A percentile compares a stretch with the other conserved stretches of the same genome.
These are phyloP conservation scores for Drosophila serrata DNA, from an alignment of 1,140 invertebrate genomes.

Conservation along the genomic window DNA sequence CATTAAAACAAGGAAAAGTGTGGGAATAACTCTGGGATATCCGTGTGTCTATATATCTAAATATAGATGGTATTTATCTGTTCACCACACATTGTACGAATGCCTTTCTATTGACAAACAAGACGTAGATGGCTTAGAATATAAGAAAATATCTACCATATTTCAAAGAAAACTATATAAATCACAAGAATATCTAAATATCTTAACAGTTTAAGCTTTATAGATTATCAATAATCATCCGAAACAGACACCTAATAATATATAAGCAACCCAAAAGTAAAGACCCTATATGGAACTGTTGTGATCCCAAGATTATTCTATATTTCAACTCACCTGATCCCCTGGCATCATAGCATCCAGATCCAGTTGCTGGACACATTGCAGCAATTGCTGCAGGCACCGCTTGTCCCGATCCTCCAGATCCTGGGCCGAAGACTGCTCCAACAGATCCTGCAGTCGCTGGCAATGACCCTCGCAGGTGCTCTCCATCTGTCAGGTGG, in stretches of 20 bases:
- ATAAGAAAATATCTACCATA: not conserved
- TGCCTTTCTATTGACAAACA: constrained; percentile 23
- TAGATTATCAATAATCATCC: not conserved
- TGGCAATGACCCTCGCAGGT: constrained; percentile 76
- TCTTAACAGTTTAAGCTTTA: not conserved
- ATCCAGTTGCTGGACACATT: constrained; percentile 87
- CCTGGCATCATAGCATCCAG: constrained; percentile 77
- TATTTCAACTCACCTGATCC: not conserved
- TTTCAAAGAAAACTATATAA: constrained; percentile 10
- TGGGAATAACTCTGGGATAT: constrained; percentile 15
- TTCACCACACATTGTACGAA: constrained; percentile 1
- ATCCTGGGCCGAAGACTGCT: constrained; percentile 43
- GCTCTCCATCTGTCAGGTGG: constrained; percentile 60
- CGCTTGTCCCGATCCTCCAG: constrained; percentile 86
- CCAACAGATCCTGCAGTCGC: constrained; percentile 63
- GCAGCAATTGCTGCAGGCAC: constrained; percentile 87
- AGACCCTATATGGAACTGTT: too few relatives aligned
- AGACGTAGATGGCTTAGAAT: not conserved
- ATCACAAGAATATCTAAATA: not conserved
- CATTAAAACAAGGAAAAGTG: constrained; percentile 22
- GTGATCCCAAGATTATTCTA: too few relatives aligned
- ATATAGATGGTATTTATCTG: constrained; percentile 1
- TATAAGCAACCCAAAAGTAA: not conserved
- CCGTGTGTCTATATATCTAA: constrained; percentile 12
- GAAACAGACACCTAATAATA: not conserved